phyloP scores from a whole-genome alignment of 2,113 vertebrate genomes.

The Plectropomus leopardus region DNA sequence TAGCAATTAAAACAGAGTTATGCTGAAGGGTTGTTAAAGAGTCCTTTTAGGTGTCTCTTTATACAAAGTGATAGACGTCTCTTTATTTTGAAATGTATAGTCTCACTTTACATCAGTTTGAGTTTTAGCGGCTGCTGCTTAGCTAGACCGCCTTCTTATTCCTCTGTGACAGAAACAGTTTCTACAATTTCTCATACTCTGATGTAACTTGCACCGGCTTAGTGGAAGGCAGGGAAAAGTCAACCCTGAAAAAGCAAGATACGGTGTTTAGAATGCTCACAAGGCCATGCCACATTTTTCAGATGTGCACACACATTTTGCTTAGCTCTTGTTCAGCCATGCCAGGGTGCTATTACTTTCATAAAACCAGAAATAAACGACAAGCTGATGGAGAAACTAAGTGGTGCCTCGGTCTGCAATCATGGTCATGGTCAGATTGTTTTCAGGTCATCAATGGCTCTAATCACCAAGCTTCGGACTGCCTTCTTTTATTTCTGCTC shows the following conservation, averaged over 20 bases:
- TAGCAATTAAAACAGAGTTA: neutral
- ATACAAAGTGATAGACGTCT: constrained; percentile 1
- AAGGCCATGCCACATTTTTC: constrained; percentile 53
- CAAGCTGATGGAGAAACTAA: constrained; percentile 54
- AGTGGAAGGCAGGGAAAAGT: constrained; percentile 35
- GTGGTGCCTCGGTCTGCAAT: constrained; percentile 52
- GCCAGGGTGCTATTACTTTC: constrained; percentile 54
- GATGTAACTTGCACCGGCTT: constrained; percentile 23
- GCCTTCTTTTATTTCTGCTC: constrained; percentile 49
- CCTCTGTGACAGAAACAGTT: neutral
- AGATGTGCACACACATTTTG: constrained; percentile 44
- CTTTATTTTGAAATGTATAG: constrained; percentile 13
- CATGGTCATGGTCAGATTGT: constrained; percentile 67
- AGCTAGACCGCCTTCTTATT: neutral
- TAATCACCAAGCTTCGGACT: constrained; percentile 61
- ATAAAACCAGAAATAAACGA: constrained; percentile 26
- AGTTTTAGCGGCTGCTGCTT: constrained; percentile 1
- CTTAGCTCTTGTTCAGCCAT: constrained; percentile 47
- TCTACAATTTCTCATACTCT: constrained; percentile 22
- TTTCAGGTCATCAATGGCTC: constrained; percentile 74
- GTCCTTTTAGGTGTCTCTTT: neutral
- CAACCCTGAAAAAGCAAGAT: constrained; percentile 39
- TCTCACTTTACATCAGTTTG: neutral
- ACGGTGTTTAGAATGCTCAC: constrained; percentile 41
- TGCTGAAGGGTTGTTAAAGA: neutral